Evolutionary conservation across 2,888 invertebrate species (phyloP).

Genomic region (Spodoptera littoralis): DNA sequence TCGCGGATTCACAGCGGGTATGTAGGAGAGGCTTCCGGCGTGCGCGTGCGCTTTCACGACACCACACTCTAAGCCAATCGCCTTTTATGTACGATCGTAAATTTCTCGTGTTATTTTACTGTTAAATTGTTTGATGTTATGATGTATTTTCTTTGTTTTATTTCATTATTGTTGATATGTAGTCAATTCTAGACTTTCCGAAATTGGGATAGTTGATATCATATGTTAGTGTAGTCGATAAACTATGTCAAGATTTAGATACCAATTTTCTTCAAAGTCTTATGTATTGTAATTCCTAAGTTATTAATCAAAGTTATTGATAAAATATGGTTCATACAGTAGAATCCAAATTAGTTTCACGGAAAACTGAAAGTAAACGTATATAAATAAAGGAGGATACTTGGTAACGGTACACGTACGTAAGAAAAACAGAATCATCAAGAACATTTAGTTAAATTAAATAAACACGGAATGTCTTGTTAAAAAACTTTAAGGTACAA

Average conservation of each 20-base stretch:
- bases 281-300: too few species aligned
- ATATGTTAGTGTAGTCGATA: too few species aligned
- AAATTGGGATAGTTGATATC: too few species aligned
- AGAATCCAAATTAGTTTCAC: constrained; percentile 13
- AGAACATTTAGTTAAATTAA: constrained; percentile 51
- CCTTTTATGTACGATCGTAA: constrained; percentile 64
- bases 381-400: constrained; percentile 5
- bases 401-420: constrained; percentile 20
- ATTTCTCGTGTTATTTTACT: constrained; percentile 61
- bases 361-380: constrained; percentile 36
- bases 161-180: constrained; percentile 22
- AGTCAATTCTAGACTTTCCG: not conserved
- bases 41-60: constrained; percentile 66
- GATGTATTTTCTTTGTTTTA: constrained; percentile 24
- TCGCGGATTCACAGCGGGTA: constrained; percentile 67
- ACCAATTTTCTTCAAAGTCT: too few species aligned
- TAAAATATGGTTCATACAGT: not conserved
- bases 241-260: too few species aligned
- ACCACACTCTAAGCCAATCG: constrained; percentile 64
- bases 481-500: constrained; percentile 64
- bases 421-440: constrained; percentile 33
- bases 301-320: too few species aligned
- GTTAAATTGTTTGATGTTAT: constrained; percentile 46
- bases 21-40: constrained; percentile 67
- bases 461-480: constrained; percentile 53